These are phyloP conservation scores for Spongilla lacustris DNA, from an alignment of 37 sponge, comb jelly and placozoan species.

Conservation along the genomic window DNA sequence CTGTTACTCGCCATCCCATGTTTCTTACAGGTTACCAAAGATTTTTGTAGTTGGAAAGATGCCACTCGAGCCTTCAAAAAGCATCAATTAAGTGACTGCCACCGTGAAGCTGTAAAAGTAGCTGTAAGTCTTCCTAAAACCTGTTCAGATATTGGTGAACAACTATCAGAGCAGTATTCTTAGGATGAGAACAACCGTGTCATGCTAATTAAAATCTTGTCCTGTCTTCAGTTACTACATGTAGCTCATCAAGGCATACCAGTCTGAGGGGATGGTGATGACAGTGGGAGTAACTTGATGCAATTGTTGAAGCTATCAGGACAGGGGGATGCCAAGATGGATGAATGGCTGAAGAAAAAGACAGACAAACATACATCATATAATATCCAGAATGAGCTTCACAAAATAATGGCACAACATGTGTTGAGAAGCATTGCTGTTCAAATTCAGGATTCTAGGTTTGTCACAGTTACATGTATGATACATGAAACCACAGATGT, in stretches of 20 bases:
- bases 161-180: neutral
- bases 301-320: constrained; percentile 23
- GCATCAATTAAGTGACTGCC: neutral
- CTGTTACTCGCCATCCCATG: neutral
- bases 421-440: constrained; percentile 26
- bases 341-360: constrained; percentile 16
- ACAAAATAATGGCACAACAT: constrained; percentile 33
- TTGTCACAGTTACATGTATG: constrained; percentile 48
- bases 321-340: neutral
- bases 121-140: neutral
- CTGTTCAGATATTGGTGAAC: neutral
- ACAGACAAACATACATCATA: constrained; percentile 25
- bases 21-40: neutral
- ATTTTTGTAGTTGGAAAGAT: too few relatives aligned
- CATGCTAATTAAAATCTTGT: constrained; percentile 16
- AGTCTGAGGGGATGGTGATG: constrained; percentile 31
- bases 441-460: constrained; percentile 18
- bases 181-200: constrained; percentile 19
- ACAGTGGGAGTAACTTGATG: constrained; percentile 14
- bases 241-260: constrained; percentile 17
- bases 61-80: neutral
- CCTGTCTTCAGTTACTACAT: neutral
- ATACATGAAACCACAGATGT: constrained; percentile 56
- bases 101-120: constrained; percentile 29
- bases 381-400: constrained; percentile 55